A percentile compares a stretch with the other conserved stretches of the same genome.
Conservation (phyloP, 2,888 invertebrate genomes). For the Sinopyrophorus schimmeli region DNA sequence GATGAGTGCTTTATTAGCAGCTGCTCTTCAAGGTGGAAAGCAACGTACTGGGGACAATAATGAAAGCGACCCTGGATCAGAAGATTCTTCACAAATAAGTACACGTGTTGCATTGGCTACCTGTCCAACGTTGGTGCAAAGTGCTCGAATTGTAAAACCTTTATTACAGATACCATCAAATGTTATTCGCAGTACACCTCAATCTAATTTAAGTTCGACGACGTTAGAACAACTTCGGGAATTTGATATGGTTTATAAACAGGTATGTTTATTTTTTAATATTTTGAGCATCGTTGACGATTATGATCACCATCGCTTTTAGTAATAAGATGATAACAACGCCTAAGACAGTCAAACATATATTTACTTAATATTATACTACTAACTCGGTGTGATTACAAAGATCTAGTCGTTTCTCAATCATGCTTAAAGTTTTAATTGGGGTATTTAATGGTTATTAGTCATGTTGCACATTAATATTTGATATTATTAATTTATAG, state of each 20-base stretch:
- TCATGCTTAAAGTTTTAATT: too few relatives aligned
- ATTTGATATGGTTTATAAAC: slow-evolving; percentile 79
- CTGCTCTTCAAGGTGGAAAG: slow-evolving; percentile 55
- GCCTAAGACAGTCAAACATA: too few relatives aligned
- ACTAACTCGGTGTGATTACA: too few relatives aligned
- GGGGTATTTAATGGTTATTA: too few relatives aligned
- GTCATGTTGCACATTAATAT: too few relatives aligned
- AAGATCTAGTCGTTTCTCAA: too few relatives aligned
- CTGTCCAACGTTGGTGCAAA: slow-evolving; percentile 61
- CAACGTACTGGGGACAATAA: slow-evolving; percentile 42
- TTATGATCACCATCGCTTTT: too few relatives aligned
- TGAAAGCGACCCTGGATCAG: slow-evolving; percentile 32
- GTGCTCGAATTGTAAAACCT: slow-evolving; percentile 61
- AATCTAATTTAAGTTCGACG: slow-evolving; percentile 72
- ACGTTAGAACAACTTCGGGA: slow-evolving; percentile 77
- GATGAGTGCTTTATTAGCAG: slow-evolving; percentile 56
- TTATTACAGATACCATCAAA: slow-evolving; percentile 65
- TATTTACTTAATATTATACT: too few relatives aligned
- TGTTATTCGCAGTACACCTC: slow-evolving; percentile 62
- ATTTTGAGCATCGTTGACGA: too few relatives aligned
- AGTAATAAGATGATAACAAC: too few relatives aligned
- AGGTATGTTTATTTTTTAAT: slow-evolving; percentile 52
- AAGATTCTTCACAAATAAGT: slow-evolving; percentile 31
- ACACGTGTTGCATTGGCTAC: slow-evolving; percentile 25
- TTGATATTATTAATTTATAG: too few relatives aligned